A percentile compares a stretch with the other conserved stretches of the same genome.
Conservation (phyloP, 2,888 invertebrate genomes). For the Mythimna loreyi region DNA sequence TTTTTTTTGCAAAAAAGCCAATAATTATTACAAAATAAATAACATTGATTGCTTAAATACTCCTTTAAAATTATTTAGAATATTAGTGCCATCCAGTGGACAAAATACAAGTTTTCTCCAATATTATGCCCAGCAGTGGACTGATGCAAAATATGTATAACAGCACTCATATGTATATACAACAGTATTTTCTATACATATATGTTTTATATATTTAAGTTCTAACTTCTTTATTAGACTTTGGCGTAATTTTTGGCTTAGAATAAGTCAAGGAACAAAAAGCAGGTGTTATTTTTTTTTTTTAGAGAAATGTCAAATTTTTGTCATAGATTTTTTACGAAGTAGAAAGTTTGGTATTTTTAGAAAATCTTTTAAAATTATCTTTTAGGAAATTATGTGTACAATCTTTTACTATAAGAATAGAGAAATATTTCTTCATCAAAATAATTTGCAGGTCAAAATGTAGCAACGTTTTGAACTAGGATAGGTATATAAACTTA, state of each 20-base stretch:
- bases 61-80: constrained; percentile 50
- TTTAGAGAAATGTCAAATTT: constrained; percentile 35
- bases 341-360: constrained; percentile 57
- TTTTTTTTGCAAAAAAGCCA: constrained; percentile 28
- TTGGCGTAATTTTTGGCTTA: constrained; percentile 88
- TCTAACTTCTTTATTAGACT: constrained; percentile 77
- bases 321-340: constrained; percentile 51
- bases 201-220: constrained; percentile 60
- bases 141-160: constrained; percentile 61
- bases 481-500: not conserved
- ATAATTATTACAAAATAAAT: constrained; percentile 23
- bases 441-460: constrained; percentile 58
- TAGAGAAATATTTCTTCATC: constrained; percentile 71
- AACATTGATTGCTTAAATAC: constrained; percentile 32
- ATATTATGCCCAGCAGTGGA: constrained; percentile 60
- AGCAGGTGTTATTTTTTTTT: constrained; percentile 31
- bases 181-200: constrained; percentile 63
- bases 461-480: constrained; percentile 42
- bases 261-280: constrained; percentile 73
- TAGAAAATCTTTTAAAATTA: constrained; percentile 66
- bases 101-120: constrained; percentile 36
- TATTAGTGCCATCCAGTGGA: constrained; percentile 46
- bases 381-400: constrained; percentile 74
- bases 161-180: constrained; percentile 60
- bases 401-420: constrained; percentile 79